A percentile compares a stretch with the other conserved stretches of the same genome.
These are phyloP conservation scores for Bombus polaris DNA, from an alignment of 1,140 invertebrate species.

Conservation along the genomic window DNA sequence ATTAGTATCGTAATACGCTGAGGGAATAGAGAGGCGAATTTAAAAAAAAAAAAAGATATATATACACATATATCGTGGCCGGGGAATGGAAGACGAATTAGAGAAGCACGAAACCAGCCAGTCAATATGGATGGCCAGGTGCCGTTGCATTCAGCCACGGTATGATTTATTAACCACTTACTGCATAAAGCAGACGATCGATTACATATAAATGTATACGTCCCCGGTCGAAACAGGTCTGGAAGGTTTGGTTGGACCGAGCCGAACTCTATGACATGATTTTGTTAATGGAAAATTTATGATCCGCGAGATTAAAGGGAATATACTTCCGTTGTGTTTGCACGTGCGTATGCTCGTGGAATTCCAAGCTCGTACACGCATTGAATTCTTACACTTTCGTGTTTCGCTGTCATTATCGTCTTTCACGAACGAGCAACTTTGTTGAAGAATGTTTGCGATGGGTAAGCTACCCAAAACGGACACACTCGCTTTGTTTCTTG, in stretches of 20 bases:
- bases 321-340: background rate
- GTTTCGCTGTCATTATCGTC: background rate
- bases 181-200: slow-evolving; percentile 44
- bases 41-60: background rate
- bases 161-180: slow-evolving; percentile 53
- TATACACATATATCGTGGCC: background rate
- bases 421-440: background rate
- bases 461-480: background rate
- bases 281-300: slow-evolving; percentile 41
- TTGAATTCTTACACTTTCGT: background rate
- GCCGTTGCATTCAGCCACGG: slow-evolving; percentile 28
- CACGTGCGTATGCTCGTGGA: background rate
- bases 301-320: slow-evolving; percentile 24
- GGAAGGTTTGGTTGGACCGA: background rate
- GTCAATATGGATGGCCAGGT: slow-evolving; percentile 35
- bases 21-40: slow-evolving; percentile 1
- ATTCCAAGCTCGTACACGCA: background rate
- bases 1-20: slow-evolving; percentile 31
- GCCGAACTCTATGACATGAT: slow-evolving; percentile 5
- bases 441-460: background rate
- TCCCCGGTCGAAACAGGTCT: background rate
- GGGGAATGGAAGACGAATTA: slow-evolving; percentile 35
- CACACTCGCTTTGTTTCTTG: background rate
- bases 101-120: slow-evolving; percentile 15
- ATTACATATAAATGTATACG: slow-evolving; percentile 42